Base-by-base conservation (phyloP, 1,140 invertebrate genomes). In the Pogonomyrmex barbatus region DNA sequence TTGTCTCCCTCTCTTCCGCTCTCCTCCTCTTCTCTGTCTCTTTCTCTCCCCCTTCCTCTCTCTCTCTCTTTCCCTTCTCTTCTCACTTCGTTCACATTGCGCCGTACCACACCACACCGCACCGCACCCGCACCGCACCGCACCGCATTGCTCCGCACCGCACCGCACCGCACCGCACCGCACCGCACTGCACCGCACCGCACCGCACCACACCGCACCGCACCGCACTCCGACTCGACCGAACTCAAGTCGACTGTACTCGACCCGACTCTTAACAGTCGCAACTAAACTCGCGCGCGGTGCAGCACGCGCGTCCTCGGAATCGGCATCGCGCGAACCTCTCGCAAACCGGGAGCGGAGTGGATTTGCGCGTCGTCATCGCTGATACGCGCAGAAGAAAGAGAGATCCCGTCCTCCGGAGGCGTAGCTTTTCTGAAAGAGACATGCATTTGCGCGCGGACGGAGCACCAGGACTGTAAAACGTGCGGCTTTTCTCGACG, bases 221-320 rank as follows among this genome's bases (percentile, higher is more conserved):
- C 67, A 42, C 17, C 62, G 30, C 45, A 17, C 52, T 70, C 71
- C 83, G 78, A 82, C 81, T 71, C 52, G 42, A 77, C 56, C 78
- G 33, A 76, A 78, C 60, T 78, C 84, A 75, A 88, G 60, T 90
- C 89, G 89, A 87, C 70, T 82, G 67, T 70, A 77, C 81, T 87
- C 88, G 70, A 58, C 30, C 52, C 39, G n/a, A 52, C 52, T 70
- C 86, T 67, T 91, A 90, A 89, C 91, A 93, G 93, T 93, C 89
- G 92, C 92, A 87, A 85, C 91, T 92, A 91, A 91, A 90, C 93
- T 91, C 87, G 92, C 88, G 87, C 39, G 71, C 65, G 24, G 85
- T 62, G 71, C 77, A 63, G 56, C 56, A 86, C 73, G 75, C 77
- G 83, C 63, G 67, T 33, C 36, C 50, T 62, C 58, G 10, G 39